Percentiles rank a stretch among this genome's conserved stretches.
These are phyloP conservation scores for Belgica antarctica DNA, from an alignment of 2,888 invertebrate species.

Conservation along the genomic window DNA sequence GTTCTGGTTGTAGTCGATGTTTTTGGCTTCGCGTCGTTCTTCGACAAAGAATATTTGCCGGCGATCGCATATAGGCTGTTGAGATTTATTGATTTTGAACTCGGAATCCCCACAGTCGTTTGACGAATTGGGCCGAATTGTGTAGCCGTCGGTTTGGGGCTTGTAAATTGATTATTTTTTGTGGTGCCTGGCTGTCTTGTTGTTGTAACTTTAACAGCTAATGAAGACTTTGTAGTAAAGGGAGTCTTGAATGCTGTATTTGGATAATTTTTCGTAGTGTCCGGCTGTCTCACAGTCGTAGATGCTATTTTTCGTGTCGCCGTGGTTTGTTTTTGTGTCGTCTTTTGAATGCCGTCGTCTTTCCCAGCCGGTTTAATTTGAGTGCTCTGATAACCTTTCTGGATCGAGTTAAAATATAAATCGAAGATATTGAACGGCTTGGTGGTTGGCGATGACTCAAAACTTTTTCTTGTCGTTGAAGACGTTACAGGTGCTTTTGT, in stretches of 20 bases:
- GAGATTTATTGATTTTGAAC: not conserved
- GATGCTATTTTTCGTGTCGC: not conserved
- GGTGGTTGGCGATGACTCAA: not conserved
- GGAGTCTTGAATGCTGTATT: too few species aligned
- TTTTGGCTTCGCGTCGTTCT: not conserved
- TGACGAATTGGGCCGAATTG: not conserved
- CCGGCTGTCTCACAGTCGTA: not conserved
- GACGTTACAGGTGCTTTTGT: not conserved
- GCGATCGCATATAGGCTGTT: not conserved
- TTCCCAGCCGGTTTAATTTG: too few species aligned
- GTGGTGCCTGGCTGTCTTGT: not conserved
- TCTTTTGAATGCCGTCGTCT: constrained; percentile 3
- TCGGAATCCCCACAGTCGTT: not conserved
- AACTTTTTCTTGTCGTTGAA: not conserved
- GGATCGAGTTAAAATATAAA: constrained; percentile 28
- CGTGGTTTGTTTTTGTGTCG: constrained; percentile 1
- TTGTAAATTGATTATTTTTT: not conserved
- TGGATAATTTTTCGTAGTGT: not conserved
- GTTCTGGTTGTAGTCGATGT: not conserved
- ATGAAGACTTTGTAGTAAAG: too few species aligned
- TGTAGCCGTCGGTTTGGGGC: too few species aligned
- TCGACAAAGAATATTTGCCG: too few species aligned
- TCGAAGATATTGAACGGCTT: constrained; percentile 3
- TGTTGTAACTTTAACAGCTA: too few species aligned
- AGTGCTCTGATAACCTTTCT: too few species aligned